Evolutionary conservation across 1,140 invertebrate genomes (phyloP).

Genomic region (Drosophila fuyamai): DNA sequence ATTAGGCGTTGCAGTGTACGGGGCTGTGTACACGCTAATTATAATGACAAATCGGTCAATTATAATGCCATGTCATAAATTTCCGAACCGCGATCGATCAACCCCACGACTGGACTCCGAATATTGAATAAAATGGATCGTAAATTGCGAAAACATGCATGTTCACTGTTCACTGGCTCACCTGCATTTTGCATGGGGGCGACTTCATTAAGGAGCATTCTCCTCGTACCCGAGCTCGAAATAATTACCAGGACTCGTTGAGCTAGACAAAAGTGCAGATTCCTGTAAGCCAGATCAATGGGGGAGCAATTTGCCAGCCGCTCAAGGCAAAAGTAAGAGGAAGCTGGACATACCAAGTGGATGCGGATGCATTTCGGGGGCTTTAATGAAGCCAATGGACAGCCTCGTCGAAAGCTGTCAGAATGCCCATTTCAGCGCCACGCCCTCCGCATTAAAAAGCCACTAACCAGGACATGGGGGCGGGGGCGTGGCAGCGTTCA

Average conservation of each 20-base stretch:
- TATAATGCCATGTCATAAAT: constrained; percentile 82
- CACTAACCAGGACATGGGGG: constrained; percentile 66
- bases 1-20: constrained; percentile 44
- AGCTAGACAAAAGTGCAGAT: constrained; percentile 51
- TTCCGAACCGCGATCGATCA: constrained; percentile 69
- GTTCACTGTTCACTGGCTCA: constrained; percentile 1
- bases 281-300: constrained; percentile 52
- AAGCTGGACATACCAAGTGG: constrained; percentile 19
- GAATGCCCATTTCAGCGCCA: constrained; percentile 63
- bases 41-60: constrained; percentile 83
- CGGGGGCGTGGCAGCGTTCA: constrained; percentile 71
- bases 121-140: constrained; percentile 77
- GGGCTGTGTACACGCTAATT: constrained; percentile 64
- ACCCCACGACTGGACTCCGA: constrained; percentile 36
- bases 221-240: constrained; percentile 2
- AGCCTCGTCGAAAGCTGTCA: constrained; percentile 63
- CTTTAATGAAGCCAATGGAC: constrained; percentile 68
- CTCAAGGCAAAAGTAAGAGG: constrained; percentile 61
- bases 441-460: constrained; percentile 76
- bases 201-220: constrained; percentile 53
- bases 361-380: constrained; percentile 24
- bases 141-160: constrained; percentile 61
- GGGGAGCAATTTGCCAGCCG: constrained; percentile 41
- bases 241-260: constrained; percentile 41
- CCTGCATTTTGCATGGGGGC: constrained; percentile 32